phyloP scores from a whole-genome alignment of 2,888 invertebrate species.

The Melolontha melolontha region DNA sequence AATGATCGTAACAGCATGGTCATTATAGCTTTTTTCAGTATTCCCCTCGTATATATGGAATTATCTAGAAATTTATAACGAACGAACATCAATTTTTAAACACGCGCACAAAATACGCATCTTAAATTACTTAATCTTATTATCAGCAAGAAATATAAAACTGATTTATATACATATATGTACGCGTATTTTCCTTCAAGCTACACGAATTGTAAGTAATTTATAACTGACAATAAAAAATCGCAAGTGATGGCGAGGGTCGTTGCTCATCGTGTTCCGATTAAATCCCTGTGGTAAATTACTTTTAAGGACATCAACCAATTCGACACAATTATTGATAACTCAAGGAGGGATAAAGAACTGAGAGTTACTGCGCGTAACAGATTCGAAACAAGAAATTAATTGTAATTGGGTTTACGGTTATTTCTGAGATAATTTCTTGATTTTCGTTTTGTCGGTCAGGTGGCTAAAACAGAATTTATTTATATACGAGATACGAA shows the following conservation, averaged over 20 bases:
- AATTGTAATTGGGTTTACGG: conserved; percentile 34
- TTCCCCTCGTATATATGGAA: too few species aligned
- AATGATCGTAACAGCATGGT: too few species aligned
- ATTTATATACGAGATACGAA: too few species aligned
- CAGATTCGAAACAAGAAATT: conserved; percentile 30
- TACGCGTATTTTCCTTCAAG: too few species aligned
- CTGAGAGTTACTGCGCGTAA: conserved; percentile 29
- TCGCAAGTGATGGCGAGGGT: not conserved
- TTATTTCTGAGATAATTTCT: conserved; percentile 6
- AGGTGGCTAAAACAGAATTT: not conserved
- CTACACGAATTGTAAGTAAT: conserved; percentile 15
- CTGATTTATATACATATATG: too few species aligned
- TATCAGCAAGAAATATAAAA: too few species aligned
- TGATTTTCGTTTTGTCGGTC: conserved; percentile 17
- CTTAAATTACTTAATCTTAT: too few species aligned
- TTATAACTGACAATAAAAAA: conserved; percentile 26
- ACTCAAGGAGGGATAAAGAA: conserved; percentile 24
- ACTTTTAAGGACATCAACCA: conserved; percentile 3
- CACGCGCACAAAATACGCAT: too few species aligned
- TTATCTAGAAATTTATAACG: too few species aligned
- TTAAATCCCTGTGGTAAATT: conserved; percentile 13
- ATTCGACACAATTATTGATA: conserved; percentile 28
- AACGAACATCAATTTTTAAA: too few species aligned
- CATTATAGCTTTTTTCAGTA: too few species aligned
- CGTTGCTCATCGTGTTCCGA: conserved; percentile 3